Evolutionary conservation across 1,140 invertebrate genomes (phyloP).

Genomic region (Hyphantria cunea): DNA sequence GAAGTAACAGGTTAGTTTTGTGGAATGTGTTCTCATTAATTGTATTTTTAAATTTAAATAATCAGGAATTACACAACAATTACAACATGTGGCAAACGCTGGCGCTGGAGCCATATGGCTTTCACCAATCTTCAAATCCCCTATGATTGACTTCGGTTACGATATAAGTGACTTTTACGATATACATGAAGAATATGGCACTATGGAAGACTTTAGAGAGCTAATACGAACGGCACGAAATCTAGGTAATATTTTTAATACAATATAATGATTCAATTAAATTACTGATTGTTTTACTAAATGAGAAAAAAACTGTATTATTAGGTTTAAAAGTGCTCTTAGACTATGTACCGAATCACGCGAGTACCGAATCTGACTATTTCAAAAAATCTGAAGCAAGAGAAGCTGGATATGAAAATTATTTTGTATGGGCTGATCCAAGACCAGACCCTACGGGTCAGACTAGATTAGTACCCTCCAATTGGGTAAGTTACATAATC

Average conservation of each 20-base stretch:
- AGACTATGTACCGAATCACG: slow-evolving; percentile 90
- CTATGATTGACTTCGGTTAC: slow-evolving; percentile 86
- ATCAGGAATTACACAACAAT: slow-evolving; percentile 33
- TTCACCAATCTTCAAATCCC: slow-evolving; percentile 85
- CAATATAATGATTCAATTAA: too few relatives aligned
- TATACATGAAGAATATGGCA: slow-evolving; percentile 86
- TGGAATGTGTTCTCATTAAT: too few relatives aligned
- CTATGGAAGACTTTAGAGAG: slow-evolving; percentile 85
- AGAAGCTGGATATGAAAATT: slow-evolving; percentile 83
- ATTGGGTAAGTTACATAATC: slow-evolving; percentile 47
- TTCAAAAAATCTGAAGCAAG: slow-evolving; percentile 83
- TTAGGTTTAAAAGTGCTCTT: slow-evolving; percentile 70
- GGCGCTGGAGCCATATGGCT: slow-evolving; percentile 84
- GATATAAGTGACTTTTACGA: slow-evolving; percentile 87
- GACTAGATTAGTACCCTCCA: slow-evolving; percentile 45
- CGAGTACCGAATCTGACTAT: slow-evolving; percentile 86
- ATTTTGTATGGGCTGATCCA: slow-evolving; percentile 84
- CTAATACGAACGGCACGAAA: slow-evolving; percentile 83
- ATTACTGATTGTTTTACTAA: too few relatives aligned
- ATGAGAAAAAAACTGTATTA: too few relatives aligned
- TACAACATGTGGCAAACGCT: slow-evolving; percentile 47
- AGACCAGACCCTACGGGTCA: slow-evolving; percentile 41
- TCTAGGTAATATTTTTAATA: slow-evolving; percentile 45
- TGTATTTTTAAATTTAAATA: too few relatives aligned
- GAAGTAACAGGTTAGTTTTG: too few relatives aligned